These are phyloP conservation scores for Gephyroberyx darwinii DNA, from an alignment of 2,797 vertebrate genomes.

Conservation along the genomic window DNA sequence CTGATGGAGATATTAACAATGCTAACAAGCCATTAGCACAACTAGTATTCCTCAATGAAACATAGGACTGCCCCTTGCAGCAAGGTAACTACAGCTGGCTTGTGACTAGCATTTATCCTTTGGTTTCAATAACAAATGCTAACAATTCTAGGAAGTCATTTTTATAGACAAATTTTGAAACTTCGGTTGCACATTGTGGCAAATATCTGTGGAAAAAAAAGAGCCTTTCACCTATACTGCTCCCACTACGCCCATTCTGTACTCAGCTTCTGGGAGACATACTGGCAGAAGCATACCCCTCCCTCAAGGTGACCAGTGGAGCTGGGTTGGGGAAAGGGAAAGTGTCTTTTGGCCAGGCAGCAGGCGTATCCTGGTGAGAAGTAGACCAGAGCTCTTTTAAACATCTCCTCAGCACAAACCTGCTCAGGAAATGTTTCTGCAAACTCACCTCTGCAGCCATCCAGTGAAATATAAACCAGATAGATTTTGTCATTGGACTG, in stretches of 20 bases:
- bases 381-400: slow-evolving; percentile 56
- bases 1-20: no score
- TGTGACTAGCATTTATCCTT: no score
- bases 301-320: slow-evolving; percentile 60
- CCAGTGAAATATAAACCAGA: slow-evolving; percentile 68
- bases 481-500: slow-evolving; percentile 55
- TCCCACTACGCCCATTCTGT: slow-evolving; percentile 40
- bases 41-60: no score
- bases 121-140: no score
- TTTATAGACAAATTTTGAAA: no score
- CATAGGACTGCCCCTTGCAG: no score
- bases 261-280: slow-evolving; percentile 64
- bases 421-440: slow-evolving; percentile 40
- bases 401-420: slow-evolving; percentile 48
- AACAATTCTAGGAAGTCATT: no score
- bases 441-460: slow-evolving; percentile 60
- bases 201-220: no score
- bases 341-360: slow-evolving; percentile 66
- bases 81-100: no score
- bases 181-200: no score
- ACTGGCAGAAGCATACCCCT: slow-evolving; percentile 73
- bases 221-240: neutral
- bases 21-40: no score
- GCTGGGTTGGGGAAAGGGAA: slow-evolving; percentile 45
- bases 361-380: slow-evolving; percentile 71